A percentile compares a stretch with the other conserved stretches of the same genome.
These are phyloP conservation scores for Heliconius cydno DNA, from an alignment of 2,888 invertebrate genomes.

Conservation along the genomic window DNA sequence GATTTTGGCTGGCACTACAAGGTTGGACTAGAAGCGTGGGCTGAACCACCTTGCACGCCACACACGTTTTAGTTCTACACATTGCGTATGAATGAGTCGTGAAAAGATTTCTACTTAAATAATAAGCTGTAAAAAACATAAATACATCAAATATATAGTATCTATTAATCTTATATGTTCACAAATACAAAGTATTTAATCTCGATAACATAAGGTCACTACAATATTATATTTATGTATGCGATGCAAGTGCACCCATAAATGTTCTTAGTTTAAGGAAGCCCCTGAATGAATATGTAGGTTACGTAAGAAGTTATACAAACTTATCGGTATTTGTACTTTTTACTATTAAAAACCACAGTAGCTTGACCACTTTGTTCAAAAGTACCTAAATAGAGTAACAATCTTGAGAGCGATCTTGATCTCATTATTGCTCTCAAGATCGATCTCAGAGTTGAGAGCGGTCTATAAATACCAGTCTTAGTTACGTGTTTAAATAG, in stretches of 20 bases:
- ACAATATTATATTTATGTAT: conserved; percentile 16
- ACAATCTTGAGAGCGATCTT: no score
- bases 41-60: conserved; percentile 60
- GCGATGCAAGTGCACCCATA: conserved; percentile 42
- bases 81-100: conserved; percentile 36
- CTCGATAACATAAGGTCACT: neutral
- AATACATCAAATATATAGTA: neutral
- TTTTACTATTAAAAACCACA: neutral
- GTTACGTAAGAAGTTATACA: conserved; percentile 33
- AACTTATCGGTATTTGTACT: neutral
- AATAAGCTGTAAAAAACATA: neutral
- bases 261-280: conserved; percentile 41
- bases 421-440: no score
- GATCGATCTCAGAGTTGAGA: no score
- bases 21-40: conserved; percentile 70
- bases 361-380: neutral
- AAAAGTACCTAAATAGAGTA: neutral
- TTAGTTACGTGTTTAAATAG: conserved; percentile 24
- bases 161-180: neutral
- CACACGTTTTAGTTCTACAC: conserved; percentile 49
- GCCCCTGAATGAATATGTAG: conserved; percentile 36
- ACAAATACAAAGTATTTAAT: conserved; percentile 14
- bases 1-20: conserved; percentile 72
- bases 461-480: no score
- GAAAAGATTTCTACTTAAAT: conserved; percentile 3